Evolutionary conservation across 2,797 vertebrate species (phyloP).

Genomic region (Poeciliopsis paucimaculata): DNA sequence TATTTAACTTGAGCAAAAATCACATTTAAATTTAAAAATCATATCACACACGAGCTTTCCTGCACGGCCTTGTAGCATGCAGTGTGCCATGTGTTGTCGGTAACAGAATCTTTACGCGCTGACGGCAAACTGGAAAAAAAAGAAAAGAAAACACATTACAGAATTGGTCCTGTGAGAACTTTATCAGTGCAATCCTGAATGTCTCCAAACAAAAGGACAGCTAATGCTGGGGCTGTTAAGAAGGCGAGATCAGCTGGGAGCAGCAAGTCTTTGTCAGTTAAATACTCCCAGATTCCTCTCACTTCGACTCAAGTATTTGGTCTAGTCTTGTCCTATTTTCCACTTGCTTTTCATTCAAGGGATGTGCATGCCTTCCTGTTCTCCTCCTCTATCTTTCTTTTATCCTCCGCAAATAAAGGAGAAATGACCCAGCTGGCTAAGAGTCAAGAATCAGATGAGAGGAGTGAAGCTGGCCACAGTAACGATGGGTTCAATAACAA

Average conservation of each 20-base stretch:
- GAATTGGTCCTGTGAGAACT: conserved; percentile 31
- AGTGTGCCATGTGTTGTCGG: conserved; percentile 7
- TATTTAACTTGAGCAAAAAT: not conserved
- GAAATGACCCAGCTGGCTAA: conserved; percentile 60
- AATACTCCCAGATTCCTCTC: conserved; percentile 26
- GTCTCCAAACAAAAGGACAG: conserved; percentile 43
- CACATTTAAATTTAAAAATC: not conserved
- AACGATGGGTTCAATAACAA: conserved; percentile 44
- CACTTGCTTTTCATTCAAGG: conserved; percentile 42
- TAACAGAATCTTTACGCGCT: conserved; percentile 39
- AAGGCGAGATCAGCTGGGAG: conserved; percentile 41
- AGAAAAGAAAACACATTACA: conserved; percentile 28
- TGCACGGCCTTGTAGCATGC: not conserved
- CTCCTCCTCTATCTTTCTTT: conserved; percentile 34
- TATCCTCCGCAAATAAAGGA: conserved; percentile 39
- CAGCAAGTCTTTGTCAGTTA: conserved; percentile 32
- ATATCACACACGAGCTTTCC: not conserved
- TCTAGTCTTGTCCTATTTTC: conserved; percentile 45
- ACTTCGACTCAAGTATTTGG: conserved; percentile 36
- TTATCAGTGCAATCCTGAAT: conserved; percentile 29
- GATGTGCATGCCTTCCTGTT: conserved; percentile 46
- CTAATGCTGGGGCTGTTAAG: conserved; percentile 22
- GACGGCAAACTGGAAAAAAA: conserved; percentile 13
- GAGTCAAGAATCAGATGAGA: conserved; percentile 55
- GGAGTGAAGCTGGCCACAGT: conserved; percentile 33